Percentiles rank a stretch among this genome's conserved stretches.
Evolutionary conservation across 2,113 vertebrate genomes (phyloP).

Genomic region (Mobula hypostoma): DNA sequence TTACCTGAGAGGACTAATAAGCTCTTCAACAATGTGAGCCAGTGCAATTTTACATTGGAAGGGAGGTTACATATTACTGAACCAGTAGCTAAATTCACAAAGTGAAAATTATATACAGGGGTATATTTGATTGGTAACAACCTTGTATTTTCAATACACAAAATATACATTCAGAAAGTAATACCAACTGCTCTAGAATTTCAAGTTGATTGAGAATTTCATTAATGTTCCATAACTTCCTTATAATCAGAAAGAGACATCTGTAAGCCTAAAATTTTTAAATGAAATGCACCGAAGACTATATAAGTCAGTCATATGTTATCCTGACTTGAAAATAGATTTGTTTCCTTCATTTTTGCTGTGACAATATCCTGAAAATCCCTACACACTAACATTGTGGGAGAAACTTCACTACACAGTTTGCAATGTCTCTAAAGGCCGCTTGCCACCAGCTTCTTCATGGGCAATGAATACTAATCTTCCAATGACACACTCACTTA

Average conservation of each 20-base stretch:
- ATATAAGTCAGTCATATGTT: no score
- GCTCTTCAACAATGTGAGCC: not conserved
- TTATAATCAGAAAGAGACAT: not conserved
- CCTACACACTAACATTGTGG: no score
- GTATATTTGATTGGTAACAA: not conserved
- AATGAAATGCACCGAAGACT: not conserved
- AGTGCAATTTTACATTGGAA: not conserved
- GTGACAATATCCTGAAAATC: no score
- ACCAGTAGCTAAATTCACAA: not conserved
- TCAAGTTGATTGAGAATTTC: not conserved
- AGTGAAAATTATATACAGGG: no score
- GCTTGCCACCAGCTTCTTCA: no score
- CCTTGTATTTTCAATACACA: not conserved
- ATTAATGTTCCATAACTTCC: not conserved
- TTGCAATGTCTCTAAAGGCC: no score
- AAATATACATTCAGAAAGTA: not conserved
- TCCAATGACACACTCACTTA: no score
- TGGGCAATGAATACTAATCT: no score
- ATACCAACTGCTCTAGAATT: not conserved
- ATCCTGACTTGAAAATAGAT: no score
- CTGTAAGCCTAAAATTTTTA: not conserved
- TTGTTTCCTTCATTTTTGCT: no score
- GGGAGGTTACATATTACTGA: not conserved
- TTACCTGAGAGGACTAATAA: constrained; percentile 27
- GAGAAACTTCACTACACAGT: no score